Evolutionary conservation across 2,113 vertebrate species (phyloP).

Genomic region (Campylomormyrus tamandua): DNA sequence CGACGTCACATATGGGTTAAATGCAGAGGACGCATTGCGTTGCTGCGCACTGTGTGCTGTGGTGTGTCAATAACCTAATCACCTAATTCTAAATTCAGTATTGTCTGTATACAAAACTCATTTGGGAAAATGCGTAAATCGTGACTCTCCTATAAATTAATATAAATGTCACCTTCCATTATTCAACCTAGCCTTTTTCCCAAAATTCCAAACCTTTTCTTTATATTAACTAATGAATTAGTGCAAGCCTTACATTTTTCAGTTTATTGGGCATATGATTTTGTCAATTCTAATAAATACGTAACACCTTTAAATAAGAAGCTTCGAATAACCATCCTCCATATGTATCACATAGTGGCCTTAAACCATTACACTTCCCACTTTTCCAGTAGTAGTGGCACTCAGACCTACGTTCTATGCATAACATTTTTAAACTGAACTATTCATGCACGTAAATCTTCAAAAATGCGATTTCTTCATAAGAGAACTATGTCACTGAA

Average conservation of each 20-base stretch:
- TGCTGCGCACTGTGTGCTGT: no score
- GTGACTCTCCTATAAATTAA: not conserved
- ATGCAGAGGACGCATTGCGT: no score
- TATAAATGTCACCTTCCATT: not conserved
- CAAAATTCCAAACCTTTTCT: not conserved
- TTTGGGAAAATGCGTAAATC: not conserved
- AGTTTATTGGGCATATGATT: not conserved
- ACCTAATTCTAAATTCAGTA: not conserved
- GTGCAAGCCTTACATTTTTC: not conserved
- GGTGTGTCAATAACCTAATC: no score
- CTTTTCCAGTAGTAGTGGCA: not conserved
- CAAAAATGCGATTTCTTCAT: not conserved
- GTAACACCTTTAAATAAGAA: not conserved
- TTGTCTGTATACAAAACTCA: not conserved
- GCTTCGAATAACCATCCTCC: not conserved
- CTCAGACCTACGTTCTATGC: not conserved
- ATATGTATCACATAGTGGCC: not conserved
- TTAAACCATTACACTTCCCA: not conserved
- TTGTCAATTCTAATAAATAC: not conserved
- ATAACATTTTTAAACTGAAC: not conserved
- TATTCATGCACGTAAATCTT: not conserved
- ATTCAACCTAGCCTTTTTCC: not conserved
- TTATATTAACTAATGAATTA: not conserved
- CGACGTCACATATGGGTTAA: no score
- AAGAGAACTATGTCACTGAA: not conserved